These are phyloP conservation scores for Salmo trutta DNA, from an alignment of 2,797 vertebrate species.

Conservation along the genomic window DNA sequence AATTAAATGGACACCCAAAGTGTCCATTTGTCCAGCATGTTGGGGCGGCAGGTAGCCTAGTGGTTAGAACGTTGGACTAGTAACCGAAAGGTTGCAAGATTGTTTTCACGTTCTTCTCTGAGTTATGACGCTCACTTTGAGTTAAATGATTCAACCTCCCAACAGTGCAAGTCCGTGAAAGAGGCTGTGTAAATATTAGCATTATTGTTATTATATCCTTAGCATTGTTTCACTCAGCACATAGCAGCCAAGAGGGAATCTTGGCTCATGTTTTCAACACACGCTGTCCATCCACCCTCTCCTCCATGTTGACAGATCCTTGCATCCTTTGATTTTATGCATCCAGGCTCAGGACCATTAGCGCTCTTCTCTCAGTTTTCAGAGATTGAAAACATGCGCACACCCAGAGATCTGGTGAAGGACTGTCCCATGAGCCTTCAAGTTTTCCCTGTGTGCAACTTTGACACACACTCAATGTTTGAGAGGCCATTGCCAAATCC, in stretches of 20 bases:
- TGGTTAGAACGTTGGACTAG: too few species aligned
- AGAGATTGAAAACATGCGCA: slow-evolving; percentile 1
- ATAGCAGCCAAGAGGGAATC: background rate
- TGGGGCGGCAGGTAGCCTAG: too few species aligned
- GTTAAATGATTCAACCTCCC: too few species aligned
- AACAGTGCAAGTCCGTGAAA: background rate
- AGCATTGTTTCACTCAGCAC: background rate
- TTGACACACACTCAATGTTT: background rate
- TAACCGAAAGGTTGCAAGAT: background rate
- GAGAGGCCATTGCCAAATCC: background rate
- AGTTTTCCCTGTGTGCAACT: background rate
- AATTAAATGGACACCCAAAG: background rate
- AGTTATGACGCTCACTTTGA: background rate
- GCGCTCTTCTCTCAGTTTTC: background rate
- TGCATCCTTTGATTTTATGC: background rate
- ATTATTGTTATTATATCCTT: background rate
- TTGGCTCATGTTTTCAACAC: background rate
- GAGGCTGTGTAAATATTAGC: background rate
- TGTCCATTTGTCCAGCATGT: background rate
- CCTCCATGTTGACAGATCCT: background rate
- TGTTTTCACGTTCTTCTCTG: background rate
- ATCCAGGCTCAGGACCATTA: background rate
- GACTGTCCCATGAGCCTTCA: background rate
- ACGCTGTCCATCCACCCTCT: background rate
- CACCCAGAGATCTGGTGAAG: slow-evolving; percentile 8